Percentiles rank a stretch among this genome's conserved stretches.
phyloP scores from a whole-genome alignment of 2,113 vertebrate species.

The Manacus vitellinus region DNA sequence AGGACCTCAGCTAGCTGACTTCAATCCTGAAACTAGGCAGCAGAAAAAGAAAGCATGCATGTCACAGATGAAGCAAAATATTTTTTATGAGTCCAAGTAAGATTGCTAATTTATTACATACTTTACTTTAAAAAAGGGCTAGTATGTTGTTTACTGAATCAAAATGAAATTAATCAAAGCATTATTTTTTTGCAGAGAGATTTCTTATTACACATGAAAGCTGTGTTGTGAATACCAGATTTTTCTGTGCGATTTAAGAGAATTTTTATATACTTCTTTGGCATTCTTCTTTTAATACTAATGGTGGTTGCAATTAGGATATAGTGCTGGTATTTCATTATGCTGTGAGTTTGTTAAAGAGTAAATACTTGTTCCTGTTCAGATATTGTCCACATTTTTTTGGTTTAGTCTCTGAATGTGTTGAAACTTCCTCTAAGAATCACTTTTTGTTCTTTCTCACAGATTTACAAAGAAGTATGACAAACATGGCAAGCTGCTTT shows the following conservation, averaged over 20 bases:
- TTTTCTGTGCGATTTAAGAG: background rate
- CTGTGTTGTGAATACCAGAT: background rate
- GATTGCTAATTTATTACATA: background rate
- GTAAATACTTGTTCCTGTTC: background rate
- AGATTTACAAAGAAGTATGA: conserved; percentile 74
- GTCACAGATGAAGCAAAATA: conserved; percentile 73
- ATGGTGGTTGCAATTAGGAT: background rate
- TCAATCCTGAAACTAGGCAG: conserved; percentile 79
- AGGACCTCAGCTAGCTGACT: conserved; percentile 79
- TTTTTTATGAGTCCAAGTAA: conserved; percentile 74
- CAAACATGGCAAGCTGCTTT: conserved; percentile 65
- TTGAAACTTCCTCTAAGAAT: background rate
- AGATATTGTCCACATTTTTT: background rate
- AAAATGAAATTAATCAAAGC: background rate
- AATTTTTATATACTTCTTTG: background rate
- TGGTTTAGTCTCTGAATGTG: background rate
- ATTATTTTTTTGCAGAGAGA: background rate
- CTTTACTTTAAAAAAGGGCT: background rate
- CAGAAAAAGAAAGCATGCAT: conserved; percentile 74
- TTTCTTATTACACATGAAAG: background rate
- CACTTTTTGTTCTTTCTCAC: background rate
- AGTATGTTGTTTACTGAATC: background rate
- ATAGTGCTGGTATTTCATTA: background rate
- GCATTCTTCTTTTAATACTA: background rate
- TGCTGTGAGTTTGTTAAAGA: background rate